Base-by-base conservation (phyloP, 1,140 invertebrate genomes). In the Popillia japonica region DNA sequence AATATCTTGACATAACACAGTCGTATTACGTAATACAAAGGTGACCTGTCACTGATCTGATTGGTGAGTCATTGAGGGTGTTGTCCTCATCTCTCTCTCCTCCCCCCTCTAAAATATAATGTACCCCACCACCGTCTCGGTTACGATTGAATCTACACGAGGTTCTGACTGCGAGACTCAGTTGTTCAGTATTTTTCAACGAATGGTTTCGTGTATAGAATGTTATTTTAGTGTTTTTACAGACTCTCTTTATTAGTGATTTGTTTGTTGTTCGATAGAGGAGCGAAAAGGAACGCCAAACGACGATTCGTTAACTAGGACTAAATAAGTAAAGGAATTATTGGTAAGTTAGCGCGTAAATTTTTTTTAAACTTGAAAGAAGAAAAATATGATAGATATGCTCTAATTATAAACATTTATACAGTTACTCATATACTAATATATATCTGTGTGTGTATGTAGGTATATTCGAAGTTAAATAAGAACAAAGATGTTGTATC, bases 1-100 rank as follows among this genome's bases (percentile, higher is more conserved):
- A 64, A 64, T 64, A 64, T 64, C 61, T 64, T 64, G 78, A 81
- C 76, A 76, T 75, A 75, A 75, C 80, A 79, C 76, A 78, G 79
- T 76, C 78, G 78, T 44, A 78, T 86, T 86, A 85, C 84, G 81
- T 85, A 86, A 86, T 79, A 77, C 78, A 82, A 86, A 86, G 85
- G 85, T 86, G 84, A 85, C 84, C 83, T 85, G 83, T 85, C 84
- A 84, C 80, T 82, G 80, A 81, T 84, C 84, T 83, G 82, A 86
- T 86, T 86, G 83, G 82, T 86, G 85, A 86, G 78, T 86, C 85
- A 86, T 80, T 80, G 85, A 86, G 85, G 85, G 85, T 86, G 85
- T 86, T 86, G 85, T 84, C 85, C 85, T 86, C 85, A 80, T 79
- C 73, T 77, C 77, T 78, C 76, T 79, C 80, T 77, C 82, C 79